Conservation (phyloP, 1,140 invertebrate species). For the Formica exsecta region DNA sequence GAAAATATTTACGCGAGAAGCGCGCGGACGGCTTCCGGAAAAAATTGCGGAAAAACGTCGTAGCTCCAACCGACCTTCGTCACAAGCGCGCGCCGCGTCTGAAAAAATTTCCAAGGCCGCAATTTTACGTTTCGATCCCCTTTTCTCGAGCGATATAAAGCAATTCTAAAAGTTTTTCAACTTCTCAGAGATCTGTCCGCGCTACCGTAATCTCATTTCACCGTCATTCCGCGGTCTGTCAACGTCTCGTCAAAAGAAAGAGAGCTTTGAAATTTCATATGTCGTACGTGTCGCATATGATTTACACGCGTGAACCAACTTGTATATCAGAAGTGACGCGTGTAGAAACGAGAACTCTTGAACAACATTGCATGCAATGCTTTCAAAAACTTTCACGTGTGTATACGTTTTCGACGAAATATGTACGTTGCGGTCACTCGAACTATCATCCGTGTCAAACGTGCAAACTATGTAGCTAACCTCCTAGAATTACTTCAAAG, state of each 20-base stretch:
- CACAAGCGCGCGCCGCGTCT: not conserved
- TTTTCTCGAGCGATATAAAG: not conserved
- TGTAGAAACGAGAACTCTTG: not conserved
- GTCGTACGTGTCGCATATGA: not conserved
- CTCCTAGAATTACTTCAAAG: conserved; percentile 43
- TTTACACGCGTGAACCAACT: not conserved
- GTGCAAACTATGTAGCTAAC: conserved; percentile 4
- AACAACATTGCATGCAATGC: not conserved
- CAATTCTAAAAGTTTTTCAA: conserved; percentile 10
- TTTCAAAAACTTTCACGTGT: conserved; percentile 1
- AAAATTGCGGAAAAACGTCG: not conserved
- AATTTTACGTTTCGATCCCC: not conserved
- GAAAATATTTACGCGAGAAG: conserved; percentile 23
- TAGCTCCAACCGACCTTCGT: not conserved
- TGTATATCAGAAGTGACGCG: not conserved
- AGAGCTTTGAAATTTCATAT: not conserved
- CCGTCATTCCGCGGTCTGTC: not conserved
- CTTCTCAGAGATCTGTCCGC: not conserved
- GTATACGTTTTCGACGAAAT: not conserved
- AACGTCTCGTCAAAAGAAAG: not conserved
- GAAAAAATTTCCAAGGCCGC: not conserved
- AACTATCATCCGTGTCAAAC: conserved; percentile 15
- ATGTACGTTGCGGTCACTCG: not conserved
- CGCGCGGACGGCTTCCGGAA: not conserved
- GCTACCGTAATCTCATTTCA: not conserved